These are phyloP conservation scores for Progne subis DNA, from an alignment of 2,113 vertebrate genomes.

Conservation along the genomic window DNA sequence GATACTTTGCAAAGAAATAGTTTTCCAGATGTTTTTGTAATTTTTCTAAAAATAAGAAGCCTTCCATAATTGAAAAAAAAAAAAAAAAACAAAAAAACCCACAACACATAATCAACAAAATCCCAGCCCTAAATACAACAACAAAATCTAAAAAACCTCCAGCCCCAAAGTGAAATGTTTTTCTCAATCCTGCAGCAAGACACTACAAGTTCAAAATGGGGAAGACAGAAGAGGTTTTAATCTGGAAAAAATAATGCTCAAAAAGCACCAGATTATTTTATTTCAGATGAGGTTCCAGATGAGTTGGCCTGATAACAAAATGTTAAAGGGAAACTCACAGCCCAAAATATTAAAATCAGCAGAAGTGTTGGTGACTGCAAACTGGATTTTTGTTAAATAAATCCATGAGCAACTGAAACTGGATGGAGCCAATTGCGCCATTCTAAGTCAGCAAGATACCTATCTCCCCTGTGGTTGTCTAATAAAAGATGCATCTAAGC, in stretches of 20 bases:
- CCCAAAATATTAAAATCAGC: neutral
- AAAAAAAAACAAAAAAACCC: neutral
- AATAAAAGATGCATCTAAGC: neutral
- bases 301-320: neutral
- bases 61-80: neutral
- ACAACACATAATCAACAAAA: neutral
- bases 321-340: neutral
- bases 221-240: neutral
- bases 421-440: accelerated
- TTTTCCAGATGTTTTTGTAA: neutral
- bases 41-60: neutral
- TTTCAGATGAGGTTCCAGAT: neutral
- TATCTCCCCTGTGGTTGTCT: neutral
- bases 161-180: neutral
- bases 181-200: neutral
- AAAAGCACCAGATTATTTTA: neutral
- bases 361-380: neutral
- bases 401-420: neutral
- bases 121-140: neutral
- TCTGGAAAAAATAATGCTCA: neutral
- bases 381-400: neutral
- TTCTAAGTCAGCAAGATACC: neutral
- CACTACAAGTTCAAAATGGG: neutral
- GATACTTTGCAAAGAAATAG: neutral
- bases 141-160: neutral